These are phyloP conservation scores for Aphelocoma californica DNA, from an alignment of 2,797 vertebrate genomes.

Conservation along the genomic window DNA sequence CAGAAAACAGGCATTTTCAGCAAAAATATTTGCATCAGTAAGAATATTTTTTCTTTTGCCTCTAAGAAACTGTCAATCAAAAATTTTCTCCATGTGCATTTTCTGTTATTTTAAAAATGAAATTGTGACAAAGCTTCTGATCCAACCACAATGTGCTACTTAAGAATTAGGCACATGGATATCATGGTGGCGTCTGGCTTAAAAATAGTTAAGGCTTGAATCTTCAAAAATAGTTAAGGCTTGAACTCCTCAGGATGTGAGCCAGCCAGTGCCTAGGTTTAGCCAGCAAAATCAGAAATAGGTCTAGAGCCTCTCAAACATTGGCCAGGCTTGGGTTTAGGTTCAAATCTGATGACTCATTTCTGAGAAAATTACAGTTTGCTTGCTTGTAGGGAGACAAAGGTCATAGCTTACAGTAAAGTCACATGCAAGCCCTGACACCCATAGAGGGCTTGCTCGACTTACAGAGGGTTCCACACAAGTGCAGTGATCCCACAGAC, in stretches of 20 bases:
- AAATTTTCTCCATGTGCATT: not conserved
- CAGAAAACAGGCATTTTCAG: not conserved
- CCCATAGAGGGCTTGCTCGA: not conserved
- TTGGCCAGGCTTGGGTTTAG: not conserved
- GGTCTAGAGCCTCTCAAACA: not conserved
- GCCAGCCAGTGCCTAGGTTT: not conserved
- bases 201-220: not conserved
- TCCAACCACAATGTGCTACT: not conserved
- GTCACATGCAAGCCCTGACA: not conserved
- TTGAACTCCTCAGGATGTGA: constrained; percentile 17
- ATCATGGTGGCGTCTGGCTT: not conserved
- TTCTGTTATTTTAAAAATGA: not conserved
- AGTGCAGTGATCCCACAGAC: not conserved
- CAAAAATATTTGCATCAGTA: not conserved
- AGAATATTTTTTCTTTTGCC: not conserved
- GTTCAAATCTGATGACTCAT: not conserved
- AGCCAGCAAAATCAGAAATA: not conserved
- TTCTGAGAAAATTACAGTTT: not conserved
- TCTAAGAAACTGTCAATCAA: not conserved
- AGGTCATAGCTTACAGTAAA: not conserved
- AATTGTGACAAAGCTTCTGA: not conserved
- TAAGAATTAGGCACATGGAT: not conserved
- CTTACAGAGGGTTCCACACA: not conserved
- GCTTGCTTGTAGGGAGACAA: not conserved
- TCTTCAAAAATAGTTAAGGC: constrained; percentile 10